Conservation (phyloP, 2,888 invertebrate species). For the Drosophila stalkeri region DNA sequence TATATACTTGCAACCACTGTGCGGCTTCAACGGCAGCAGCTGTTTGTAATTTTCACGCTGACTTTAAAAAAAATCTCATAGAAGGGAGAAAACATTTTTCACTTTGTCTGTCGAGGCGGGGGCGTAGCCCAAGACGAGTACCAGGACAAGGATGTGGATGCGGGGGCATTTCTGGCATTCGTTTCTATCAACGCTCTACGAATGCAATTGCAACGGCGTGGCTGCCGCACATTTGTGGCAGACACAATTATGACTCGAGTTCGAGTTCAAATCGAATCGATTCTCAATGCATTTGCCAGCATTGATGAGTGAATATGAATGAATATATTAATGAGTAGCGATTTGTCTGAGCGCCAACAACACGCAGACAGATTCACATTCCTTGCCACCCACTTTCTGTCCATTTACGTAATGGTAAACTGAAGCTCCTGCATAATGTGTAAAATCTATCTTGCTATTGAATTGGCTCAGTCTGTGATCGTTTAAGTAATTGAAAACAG, state of each 20-base stretch:
- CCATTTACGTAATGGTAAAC: slow-evolving; percentile 74
- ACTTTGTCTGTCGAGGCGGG: slow-evolving; percentile 47
- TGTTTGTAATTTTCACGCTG: slow-evolving; percentile 80
- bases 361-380: neutral
- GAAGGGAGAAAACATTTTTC: slow-evolving; percentile 66
- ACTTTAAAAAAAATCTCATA: slow-evolving; percentile 28
- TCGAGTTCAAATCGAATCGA: slow-evolving; percentile 28
- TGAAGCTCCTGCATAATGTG: slow-evolving; percentile 66
- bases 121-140: slow-evolving; percentile 53
- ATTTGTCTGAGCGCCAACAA: slow-evolving; percentile 74
- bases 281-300: slow-evolving; percentile 62
- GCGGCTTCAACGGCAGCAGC: slow-evolving; percentile 52
- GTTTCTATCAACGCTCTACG: slow-evolving; percentile 75
- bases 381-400: slow-evolving; percentile 12
- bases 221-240: slow-evolving; percentile 45
- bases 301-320: slow-evolving; percentile 81
- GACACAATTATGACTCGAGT: slow-evolving; percentile 58
- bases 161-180: slow-evolving; percentile 52
- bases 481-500: slow-evolving; percentile 69
- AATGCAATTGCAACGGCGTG: slow-evolving; percentile 74
- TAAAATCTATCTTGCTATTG: slow-evolving; percentile 58
- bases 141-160: slow-evolving; percentile 5
- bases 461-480: slow-evolving; percentile 36
- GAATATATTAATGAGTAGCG: slow-evolving; percentile 83
- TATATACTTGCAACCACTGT: slow-evolving; percentile 26